Percentiles rank a stretch among this genome's conserved stretches.
Conservation (phyloP, 2,797 vertebrate genomes). For the Gorsachius magnificus region DNA sequence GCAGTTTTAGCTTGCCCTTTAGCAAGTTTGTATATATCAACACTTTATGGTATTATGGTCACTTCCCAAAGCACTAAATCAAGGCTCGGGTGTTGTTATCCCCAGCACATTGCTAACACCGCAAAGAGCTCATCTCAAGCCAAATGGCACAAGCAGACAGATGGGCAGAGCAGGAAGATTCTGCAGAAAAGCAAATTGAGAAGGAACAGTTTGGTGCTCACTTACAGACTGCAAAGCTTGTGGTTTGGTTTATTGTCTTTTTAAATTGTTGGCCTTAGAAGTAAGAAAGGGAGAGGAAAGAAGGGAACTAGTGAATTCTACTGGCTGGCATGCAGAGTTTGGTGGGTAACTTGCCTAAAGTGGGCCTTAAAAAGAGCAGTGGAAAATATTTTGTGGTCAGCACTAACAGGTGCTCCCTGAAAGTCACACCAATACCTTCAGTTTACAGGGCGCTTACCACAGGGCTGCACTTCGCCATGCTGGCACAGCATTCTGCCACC, state of each 20-base stretch:
- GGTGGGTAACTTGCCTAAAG: not conserved
- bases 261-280: not conserved
- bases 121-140: not conserved
- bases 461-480: not conserved
- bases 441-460: accelerated
- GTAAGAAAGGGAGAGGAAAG: not conserved
- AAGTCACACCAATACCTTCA: accelerated
- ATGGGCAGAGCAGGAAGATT: not conserved
- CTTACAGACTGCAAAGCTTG: not conserved
- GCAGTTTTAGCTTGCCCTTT: not conserved
- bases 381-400: not conserved
- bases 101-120: not conserved
- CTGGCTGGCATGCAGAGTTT: accelerated
- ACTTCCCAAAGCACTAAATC: not conserved
- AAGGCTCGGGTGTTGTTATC: not conserved
- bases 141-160: not conserved
- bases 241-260: not conserved
- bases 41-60: not conserved
- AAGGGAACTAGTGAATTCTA: not conserved
- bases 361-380: not conserved
- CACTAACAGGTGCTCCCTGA: no score
- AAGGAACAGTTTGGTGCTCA: not conserved
- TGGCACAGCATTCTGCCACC: not conserved
- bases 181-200: not conserved
- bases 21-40: not conserved